Evolutionary conservation across 2,888 invertebrate genomes (phyloP).

Genomic region (Opisthograptis luteolata): DNA sequence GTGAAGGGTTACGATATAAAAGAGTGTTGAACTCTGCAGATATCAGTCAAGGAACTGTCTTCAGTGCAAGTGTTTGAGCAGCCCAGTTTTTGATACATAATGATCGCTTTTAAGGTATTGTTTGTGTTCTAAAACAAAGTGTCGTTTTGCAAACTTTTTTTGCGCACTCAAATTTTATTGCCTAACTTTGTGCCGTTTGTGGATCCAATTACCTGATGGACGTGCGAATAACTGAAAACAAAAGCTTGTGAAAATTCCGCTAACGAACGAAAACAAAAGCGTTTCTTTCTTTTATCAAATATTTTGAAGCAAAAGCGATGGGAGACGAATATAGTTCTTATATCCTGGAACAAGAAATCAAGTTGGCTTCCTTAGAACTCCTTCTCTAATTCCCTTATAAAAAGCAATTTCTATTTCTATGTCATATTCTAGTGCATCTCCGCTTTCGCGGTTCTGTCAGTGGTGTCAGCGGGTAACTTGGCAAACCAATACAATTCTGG

Average conservation of each 20-base stretch:
- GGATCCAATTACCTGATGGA: no score
- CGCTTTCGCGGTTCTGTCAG: conserved; percentile 44
- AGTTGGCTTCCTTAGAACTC: no score
- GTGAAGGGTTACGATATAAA: conserved; percentile 42
- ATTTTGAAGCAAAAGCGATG: no score
- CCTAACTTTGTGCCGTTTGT: background rate
- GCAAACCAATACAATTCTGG: conserved; percentile 19
- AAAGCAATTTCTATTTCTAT: background rate
- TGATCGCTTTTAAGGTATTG: conserved; percentile 36
- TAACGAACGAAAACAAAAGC: no score
- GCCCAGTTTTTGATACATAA: conserved; percentile 24
- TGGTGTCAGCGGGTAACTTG: conserved; percentile 51
- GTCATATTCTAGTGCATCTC: conserved; percentile 47
- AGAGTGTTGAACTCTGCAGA: conserved; percentile 33
- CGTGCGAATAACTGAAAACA: background rate
- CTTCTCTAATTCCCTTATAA: no score
- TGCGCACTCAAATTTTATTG: no score
- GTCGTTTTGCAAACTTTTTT: no score
- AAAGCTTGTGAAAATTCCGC: background rate
- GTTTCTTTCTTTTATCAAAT: no score
- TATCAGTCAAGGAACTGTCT: conserved; percentile 39
- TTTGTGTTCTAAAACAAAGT: background rate
- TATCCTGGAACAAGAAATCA: no score
- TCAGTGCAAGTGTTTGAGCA: conserved; percentile 29
- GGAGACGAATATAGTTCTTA: no score